Evolutionary conservation across 1,140 invertebrate species (phyloP).

Genomic region (Trichogramma pretiosum): DNA sequence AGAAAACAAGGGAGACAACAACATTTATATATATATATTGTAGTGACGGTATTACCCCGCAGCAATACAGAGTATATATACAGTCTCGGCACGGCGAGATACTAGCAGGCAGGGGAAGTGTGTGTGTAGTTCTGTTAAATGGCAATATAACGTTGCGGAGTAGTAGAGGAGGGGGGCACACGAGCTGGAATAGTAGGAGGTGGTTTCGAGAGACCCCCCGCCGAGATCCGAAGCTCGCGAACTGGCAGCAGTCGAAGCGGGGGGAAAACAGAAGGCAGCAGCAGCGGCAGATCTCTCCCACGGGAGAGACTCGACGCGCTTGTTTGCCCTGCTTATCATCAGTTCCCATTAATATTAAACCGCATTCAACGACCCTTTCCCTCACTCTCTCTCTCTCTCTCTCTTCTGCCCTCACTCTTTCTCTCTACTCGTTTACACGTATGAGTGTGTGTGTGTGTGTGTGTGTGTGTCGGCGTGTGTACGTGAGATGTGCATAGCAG

Average conservation of each 20-base stretch:
- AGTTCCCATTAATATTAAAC: conserved; percentile 49
- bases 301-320: conserved; percentile 35
- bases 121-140: too few relatives aligned
- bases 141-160: neutral
- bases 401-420: conserved; percentile 13
- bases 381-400: neutral
- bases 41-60: too few relatives aligned
- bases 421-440: neutral
- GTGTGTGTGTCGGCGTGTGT: neutral
- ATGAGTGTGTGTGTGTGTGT: neutral
- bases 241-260: too few relatives aligned
- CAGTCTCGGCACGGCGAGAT: too few relatives aligned
- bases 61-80: too few relatives aligned
- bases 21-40: neutral
- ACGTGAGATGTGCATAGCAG: too few relatives aligned
- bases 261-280: conserved; percentile 48
- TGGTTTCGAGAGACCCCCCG: conserved; percentile 7
- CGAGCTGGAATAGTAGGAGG: neutral
- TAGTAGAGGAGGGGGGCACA: neutral
- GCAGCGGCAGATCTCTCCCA: conserved; percentile 46
- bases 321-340: conserved; percentile 49
- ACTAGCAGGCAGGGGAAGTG: too few relatives aligned
- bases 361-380: conserved; percentile 38
- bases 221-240: too few relatives aligned
- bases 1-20: neutral